These are phyloP conservation scores for Mesocricetus auratus DNA, from an alignment of 2,113 vertebrate genomes.

Conservation along the genomic window DNA sequence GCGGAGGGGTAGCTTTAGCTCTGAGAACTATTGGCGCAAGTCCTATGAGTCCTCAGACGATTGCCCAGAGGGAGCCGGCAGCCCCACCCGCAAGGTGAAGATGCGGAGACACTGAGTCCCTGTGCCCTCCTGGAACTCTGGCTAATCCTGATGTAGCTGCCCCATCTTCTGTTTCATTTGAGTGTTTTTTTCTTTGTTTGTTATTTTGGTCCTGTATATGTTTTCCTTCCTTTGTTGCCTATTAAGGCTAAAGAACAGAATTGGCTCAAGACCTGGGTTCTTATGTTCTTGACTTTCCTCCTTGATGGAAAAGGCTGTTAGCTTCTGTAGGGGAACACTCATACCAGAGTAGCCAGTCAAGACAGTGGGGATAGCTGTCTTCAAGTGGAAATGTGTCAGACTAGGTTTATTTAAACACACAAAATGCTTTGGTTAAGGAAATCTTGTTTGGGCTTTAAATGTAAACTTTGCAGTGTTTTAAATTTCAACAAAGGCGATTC, in stretches of 20 bases:
- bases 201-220: slow-evolving; percentile 63
- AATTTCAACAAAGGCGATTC: slow-evolving; percentile 82
- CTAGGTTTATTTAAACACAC: slow-evolving; percentile 86
- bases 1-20: slow-evolving; percentile 90
- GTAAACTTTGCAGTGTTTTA: slow-evolving; percentile 83
- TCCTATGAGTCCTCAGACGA: slow-evolving; percentile 88
- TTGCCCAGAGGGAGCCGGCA: slow-evolving; percentile 88
- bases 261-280: slow-evolving; percentile 79
- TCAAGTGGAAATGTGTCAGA: slow-evolving; percentile 82
- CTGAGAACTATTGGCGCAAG: slow-evolving; percentile 95
- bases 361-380: slow-evolving; percentile 40
- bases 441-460: slow-evolving; percentile 75
- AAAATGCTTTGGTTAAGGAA: slow-evolving; percentile 84
- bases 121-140: slow-evolving; percentile 83
- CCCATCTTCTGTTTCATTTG: slow-evolving; percentile 79
- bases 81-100: slow-evolving; percentile 95
- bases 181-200: slow-evolving; percentile 77
- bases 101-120: slow-evolving; percentile 96
- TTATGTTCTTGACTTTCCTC: slow-evolving; percentile 81
- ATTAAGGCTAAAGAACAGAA: slow-evolving; percentile 86
- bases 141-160: slow-evolving; percentile 73
- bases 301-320: slow-evolving; percentile 81
- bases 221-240: slow-evolving; percentile 80
- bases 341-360: slow-evolving; percentile 76
- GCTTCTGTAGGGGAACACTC: slow-evolving; percentile 74